Evolutionary conservation across 1,140 invertebrate species (phyloP).

Genomic region (Babylonia areolata): DNA sequence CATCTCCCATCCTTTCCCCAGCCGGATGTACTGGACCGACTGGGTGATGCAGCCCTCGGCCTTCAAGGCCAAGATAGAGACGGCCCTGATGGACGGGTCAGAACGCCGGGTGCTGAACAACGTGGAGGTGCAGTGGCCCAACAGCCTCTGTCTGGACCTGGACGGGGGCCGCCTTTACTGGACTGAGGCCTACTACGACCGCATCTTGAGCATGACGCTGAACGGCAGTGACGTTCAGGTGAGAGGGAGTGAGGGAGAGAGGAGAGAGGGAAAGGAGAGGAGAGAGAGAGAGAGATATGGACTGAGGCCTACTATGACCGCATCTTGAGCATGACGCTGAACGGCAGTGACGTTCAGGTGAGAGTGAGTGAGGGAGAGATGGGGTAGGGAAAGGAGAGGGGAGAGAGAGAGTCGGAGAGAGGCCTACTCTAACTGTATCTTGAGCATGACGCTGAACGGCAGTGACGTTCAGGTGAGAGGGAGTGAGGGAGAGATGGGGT

Average conservation of each 20-base stretch:
- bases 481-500: no score
- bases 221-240: constrained; percentile 75
- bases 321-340: constrained; percentile 87
- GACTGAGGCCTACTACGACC: constrained; percentile 80
- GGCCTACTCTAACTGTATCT: no score
- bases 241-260: neutral
- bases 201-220: constrained; percentile 88
- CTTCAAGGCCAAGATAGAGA: constrained; percentile 91
- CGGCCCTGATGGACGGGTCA: constrained; percentile 89
- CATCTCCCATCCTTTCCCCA: constrained; percentile 18
- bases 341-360: constrained; percentile 74
- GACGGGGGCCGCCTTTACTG: constrained; percentile 78
- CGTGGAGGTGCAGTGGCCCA: constrained; percentile 79
- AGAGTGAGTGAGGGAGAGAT: no score
- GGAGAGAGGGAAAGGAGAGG: no score
- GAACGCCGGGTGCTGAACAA: constrained; percentile 89
- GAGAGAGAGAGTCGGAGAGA: no score
- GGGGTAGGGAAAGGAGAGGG: no score
- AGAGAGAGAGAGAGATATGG: no score
- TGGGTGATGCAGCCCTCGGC: constrained; percentile 98
- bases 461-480: no score
- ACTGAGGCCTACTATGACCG: constrained; percentile 81
- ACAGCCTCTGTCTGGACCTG: constrained; percentile 79
- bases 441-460: no score
- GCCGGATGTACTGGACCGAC: constrained; percentile 87